Evolutionary conservation across 1,140 invertebrate genomes (phyloP).

Genomic region (Proales similis): DNA sequence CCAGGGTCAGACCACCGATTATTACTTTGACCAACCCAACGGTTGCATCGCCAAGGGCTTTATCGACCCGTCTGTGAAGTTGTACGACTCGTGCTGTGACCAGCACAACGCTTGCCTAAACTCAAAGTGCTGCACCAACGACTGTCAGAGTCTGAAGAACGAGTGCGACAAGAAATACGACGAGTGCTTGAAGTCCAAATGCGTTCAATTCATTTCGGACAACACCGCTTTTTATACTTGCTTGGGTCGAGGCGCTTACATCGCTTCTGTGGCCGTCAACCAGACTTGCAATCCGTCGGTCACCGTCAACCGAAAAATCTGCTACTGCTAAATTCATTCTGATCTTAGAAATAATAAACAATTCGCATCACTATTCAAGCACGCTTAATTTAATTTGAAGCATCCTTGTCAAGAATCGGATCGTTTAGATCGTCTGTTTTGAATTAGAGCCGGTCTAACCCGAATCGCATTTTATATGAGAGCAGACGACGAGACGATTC

Average conservation of each 20-base stretch:
- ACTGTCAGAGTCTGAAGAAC: slow-evolving; percentile 32
- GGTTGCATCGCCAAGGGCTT: slow-evolving; percentile 33
- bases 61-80: slow-evolving; percentile 1
- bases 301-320: slow-evolving; percentile 25
- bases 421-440: too few species aligned
- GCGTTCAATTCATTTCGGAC: slow-evolving; percentile 12
- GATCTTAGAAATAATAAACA: too few species aligned
- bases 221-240: slow-evolving; percentile 29
- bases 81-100: slow-evolving; percentile 33
- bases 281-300: slow-evolving; percentile 11
- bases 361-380: too few species aligned
- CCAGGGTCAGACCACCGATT: slow-evolving; percentile 21
- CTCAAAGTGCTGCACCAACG: slow-evolving; percentile 18
- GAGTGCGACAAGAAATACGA: slow-evolving; percentile 28
- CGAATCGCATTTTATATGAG: too few species aligned
- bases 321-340: slow-evolving; percentile 24
- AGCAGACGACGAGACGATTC: too few species aligned
- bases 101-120: slow-evolving; percentile 27
- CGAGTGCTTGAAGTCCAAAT: slow-evolving; percentile 20
- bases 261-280: slow-evolving; percentile 30
- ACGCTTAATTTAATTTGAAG: too few species aligned
- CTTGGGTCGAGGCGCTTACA: slow-evolving; percentile 11
- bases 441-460: too few species aligned
- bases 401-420: too few species aligned
- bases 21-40: slow-evolving; percentile 35